These are phyloP conservation scores for Heliornis fulica DNA, from an alignment of 2,113 vertebrate species.

Conservation along the genomic window DNA sequence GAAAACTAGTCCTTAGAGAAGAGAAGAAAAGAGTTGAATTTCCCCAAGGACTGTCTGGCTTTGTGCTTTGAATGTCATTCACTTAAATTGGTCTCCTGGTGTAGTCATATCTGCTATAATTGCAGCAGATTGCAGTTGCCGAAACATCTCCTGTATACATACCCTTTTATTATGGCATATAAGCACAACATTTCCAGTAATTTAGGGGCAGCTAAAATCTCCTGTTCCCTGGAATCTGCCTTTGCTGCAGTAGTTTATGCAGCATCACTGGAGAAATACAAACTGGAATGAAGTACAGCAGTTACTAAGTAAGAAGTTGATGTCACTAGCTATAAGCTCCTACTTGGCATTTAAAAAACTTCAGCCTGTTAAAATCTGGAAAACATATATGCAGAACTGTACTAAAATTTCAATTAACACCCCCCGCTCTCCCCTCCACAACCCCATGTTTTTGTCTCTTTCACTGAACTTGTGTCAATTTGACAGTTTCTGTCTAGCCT, in stretches of 20 bases:
- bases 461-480: background rate
- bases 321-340: background rate
- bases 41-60: conserved; percentile 37
- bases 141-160: background rate
- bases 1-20: conserved; percentile 41
- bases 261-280: background rate
- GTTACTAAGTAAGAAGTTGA: background rate
- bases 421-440: too few species aligned
- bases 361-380: background rate
- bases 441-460: background rate
- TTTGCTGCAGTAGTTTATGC: background rate
- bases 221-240: conserved; percentile 7
- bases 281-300: background rate
- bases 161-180: conserved; percentile 53
- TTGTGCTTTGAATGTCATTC: background rate
- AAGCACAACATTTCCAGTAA: conserved; percentile 55
- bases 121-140: conserved; percentile 40
- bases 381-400: background rate
- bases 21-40: conserved; percentile 21
- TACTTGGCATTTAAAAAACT: background rate
- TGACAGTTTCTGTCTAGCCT: background rate
- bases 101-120: conserved; percentile 46
- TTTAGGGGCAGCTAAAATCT: conserved; percentile 38
- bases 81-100: conserved; percentile 9
- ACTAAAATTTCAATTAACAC: background rate